Base-by-base conservation (phyloP, 2,888 invertebrate species). In the Pandemis cinnamomeana region DNA sequence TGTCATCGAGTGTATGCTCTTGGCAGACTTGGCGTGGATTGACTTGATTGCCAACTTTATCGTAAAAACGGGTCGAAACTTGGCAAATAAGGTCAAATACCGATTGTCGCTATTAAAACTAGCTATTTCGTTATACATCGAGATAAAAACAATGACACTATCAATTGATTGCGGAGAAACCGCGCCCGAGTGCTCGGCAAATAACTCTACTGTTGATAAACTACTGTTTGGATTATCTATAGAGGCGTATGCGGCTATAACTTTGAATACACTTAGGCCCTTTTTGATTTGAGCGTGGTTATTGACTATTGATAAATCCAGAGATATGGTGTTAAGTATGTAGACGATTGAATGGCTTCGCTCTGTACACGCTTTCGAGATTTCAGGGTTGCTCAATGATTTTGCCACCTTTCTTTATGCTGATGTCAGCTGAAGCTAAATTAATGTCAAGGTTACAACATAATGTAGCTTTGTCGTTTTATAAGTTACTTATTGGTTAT, bases 71-170 rank as follows among this genome's bases (percentile, higher is more conserved):
- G 15, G 5, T 5, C n/a, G 3, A 58, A 27, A 27, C 58, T 11
- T 58, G 27, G 15, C 20, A 11, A 11, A 58, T 10, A 27, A 27
- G 11, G 58, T 58, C 58, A 27, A 27, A 27, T 27, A 27, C 27
- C 27, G 62, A 61, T 51, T 48, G 42, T 13, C 20, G 46, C 51
- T n/a, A 64, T 11, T 10, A 20, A 5, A 13, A 55, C n/a, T 41
- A 2, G 11, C 48, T 48, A 48, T 48, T 48, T 51, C 55, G 20
- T 20, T 55, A 66, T 13, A 48, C 7, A 48, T 11, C 11, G 36
- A 48, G 64, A 66, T 66, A 58, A 27, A 66, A 48, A 36, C 36
- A 44, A 48, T 66, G 71, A 71, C 58, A 66, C 7, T 66, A 71
- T 60, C 66, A 58, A 71, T 58, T 64, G 41, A 15, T 15, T 64